Conservation (phyloP, 1,140 invertebrate genomes). For the Trinorchestia longiramus region DNA sequence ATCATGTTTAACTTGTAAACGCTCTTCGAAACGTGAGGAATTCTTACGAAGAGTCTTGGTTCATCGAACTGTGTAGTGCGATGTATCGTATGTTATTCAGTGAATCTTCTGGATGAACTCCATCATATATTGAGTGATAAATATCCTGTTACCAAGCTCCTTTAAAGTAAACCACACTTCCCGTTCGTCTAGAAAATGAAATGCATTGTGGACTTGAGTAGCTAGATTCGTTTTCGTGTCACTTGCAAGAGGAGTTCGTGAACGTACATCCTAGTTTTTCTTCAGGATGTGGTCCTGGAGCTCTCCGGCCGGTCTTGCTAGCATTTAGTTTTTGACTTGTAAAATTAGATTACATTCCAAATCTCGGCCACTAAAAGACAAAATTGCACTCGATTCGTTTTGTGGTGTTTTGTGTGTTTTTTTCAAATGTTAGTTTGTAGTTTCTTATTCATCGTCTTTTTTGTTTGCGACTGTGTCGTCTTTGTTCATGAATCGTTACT, state of each 20-base stretch:
- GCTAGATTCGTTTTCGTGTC: slow-evolving; percentile 20
- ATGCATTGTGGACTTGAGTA: slow-evolving; percentile 30
- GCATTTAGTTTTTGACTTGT: background rate
- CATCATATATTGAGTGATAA: background rate
- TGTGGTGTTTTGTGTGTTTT: background rate
- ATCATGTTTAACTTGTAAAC: slow-evolving; percentile 5
- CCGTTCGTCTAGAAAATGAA: slow-evolving; percentile 32
- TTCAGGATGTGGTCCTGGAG: background rate
- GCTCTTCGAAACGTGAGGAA: background rate
- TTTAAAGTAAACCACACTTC: background rate
- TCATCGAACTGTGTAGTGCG: background rate
- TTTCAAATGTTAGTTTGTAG: background rate
- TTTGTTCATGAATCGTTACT: background rate
- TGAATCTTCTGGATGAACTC: slow-evolving; percentile 19
- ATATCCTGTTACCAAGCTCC: background rate
- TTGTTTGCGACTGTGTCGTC: background rate
- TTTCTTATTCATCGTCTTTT: background rate
- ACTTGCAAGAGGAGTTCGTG: background rate
- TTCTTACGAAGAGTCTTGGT: background rate
- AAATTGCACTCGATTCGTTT: background rate
- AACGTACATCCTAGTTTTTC: background rate
- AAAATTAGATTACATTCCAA: background rate
- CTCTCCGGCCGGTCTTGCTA: background rate
- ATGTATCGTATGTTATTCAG: background rate
- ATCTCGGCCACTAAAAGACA: background rate